Evolutionary conservation across 1,140 invertebrate species (phyloP).

Genomic region (Heliconius melpomene): DNA sequence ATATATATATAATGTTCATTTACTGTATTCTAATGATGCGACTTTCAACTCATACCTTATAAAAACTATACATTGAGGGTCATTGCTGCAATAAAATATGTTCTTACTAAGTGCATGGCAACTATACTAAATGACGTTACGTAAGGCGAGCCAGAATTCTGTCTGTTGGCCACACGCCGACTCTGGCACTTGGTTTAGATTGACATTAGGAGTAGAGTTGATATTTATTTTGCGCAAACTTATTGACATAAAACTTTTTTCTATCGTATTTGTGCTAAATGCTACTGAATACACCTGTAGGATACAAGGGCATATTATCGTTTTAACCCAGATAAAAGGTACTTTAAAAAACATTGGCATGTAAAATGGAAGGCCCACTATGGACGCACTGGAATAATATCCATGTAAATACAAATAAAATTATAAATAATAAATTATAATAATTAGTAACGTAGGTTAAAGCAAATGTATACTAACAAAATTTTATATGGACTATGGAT

Average conservation of each 20-base stretch:
- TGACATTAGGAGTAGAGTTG: constrained; percentile 24
- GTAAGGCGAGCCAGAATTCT: constrained; percentile 39
- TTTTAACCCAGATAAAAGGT: not conserved
- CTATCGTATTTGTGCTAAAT: not conserved
- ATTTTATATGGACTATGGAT: no score
- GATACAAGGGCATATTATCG: not conserved
- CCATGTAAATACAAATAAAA: no score
- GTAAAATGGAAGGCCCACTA: no score
- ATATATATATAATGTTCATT: not conserved
- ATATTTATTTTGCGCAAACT: constrained; percentile 23
- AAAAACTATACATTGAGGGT: constrained; percentile 26
- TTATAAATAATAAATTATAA: no score
- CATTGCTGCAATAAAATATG: constrained; percentile 42
- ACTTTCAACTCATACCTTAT: not conserved
- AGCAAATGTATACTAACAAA: no score
- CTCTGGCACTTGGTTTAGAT: constrained; percentile 33
- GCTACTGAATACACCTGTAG: not conserved
- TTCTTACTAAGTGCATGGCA: constrained; percentile 36
- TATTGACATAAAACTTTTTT: not conserved
- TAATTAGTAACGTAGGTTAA: no score
- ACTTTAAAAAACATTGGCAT: no score
- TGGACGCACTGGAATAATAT: no score
- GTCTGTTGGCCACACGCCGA: constrained; percentile 38
- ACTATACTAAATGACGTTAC: constrained; percentile 36
- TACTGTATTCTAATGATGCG: not conserved